phyloP scores from a whole-genome alignment of 2,888 invertebrate genomes.

The Cheilosia pagana region DNA sequence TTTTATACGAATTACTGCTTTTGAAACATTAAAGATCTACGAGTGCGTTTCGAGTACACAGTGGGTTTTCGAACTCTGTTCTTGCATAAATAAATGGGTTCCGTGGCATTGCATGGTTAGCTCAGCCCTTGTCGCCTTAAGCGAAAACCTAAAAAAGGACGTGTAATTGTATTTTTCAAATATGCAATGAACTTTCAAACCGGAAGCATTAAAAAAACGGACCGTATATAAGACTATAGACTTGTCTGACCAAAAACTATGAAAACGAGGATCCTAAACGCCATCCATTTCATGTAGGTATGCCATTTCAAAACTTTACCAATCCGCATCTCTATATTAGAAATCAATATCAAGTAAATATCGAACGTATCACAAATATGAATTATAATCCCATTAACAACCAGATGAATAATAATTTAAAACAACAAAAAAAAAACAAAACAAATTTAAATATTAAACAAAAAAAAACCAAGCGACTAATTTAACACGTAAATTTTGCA shows the following conservation, averaged over 20 bases:
- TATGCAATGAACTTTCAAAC: too few species aligned
- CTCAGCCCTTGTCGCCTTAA: not conserved
- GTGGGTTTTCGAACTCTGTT: not conserved
- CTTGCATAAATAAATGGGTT: not conserved
- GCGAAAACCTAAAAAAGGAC: too few species aligned
- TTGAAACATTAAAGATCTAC: not conserved
- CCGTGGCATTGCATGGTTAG: not conserved
- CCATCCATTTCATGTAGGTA: not conserved
- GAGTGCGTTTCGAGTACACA: not conserved
- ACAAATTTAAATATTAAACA: conserved; percentile 67
- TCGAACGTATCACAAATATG: conserved; percentile 72
- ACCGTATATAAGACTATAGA: too few species aligned
- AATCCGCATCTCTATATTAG: conserved; percentile 50
- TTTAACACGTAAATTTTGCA: conserved; percentile 71
- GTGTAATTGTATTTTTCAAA: too few species aligned
- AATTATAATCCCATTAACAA: conserved; percentile 64
- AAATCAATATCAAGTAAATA: conserved; percentile 45
- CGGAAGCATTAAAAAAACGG: not conserved
- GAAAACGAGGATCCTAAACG: not conserved
- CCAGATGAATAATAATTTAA: conserved; percentile 30
- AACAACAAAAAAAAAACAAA: conserved; percentile 84
- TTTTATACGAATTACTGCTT: too few species aligned
- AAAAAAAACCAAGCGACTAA: conserved; percentile 61
- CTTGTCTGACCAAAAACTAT: too few species aligned
- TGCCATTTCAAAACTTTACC: conserved; percentile 47